Conservation (phyloP, 2,113 vertebrate genomes). For the Misgurnus anguillicaudatus region DNA sequence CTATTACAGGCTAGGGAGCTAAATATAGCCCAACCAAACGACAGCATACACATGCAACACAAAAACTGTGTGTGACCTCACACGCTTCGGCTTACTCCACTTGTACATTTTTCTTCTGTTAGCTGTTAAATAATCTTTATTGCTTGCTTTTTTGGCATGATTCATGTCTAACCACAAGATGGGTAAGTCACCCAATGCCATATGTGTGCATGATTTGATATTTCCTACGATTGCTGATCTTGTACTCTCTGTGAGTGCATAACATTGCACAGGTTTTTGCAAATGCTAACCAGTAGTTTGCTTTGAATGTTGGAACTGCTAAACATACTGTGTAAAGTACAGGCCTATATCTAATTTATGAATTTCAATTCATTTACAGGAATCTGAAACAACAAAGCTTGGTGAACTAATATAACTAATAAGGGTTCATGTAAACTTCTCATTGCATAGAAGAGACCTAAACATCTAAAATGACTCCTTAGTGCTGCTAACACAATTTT, state of each 20-base stretch:
- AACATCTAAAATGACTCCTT: not conserved
- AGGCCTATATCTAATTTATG: not conserved
- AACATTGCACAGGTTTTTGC: too few species aligned
- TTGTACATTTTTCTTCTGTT: not conserved
- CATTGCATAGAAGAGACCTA: not conserved
- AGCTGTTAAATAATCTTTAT: constrained; percentile 31
- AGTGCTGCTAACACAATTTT: not conserved
- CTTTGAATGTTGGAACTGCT: too few species aligned
- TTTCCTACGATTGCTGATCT: not conserved
- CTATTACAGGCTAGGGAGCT: constrained; percentile 63
- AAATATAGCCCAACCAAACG: constrained; percentile 65
- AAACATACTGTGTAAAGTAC: too few species aligned
- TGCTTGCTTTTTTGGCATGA: not conserved
- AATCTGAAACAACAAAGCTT: not conserved
- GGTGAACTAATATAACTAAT: not conserved
- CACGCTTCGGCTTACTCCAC: not conserved
- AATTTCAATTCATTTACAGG: not conserved
- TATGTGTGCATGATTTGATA: not conserved
- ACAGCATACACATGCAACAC: constrained; percentile 25
- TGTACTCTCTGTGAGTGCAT: too few species aligned
- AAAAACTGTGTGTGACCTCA: not conserved
- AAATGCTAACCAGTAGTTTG: too few species aligned
- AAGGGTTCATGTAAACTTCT: not conserved
- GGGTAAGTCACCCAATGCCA: constrained; percentile 36
- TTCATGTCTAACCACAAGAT: not conserved